Evolutionary conservation across 1,140 invertebrate genomes (phyloP), one percentile per base, ranked within the genome.

Genomic region (Armadillidium nasatum): DNA sequence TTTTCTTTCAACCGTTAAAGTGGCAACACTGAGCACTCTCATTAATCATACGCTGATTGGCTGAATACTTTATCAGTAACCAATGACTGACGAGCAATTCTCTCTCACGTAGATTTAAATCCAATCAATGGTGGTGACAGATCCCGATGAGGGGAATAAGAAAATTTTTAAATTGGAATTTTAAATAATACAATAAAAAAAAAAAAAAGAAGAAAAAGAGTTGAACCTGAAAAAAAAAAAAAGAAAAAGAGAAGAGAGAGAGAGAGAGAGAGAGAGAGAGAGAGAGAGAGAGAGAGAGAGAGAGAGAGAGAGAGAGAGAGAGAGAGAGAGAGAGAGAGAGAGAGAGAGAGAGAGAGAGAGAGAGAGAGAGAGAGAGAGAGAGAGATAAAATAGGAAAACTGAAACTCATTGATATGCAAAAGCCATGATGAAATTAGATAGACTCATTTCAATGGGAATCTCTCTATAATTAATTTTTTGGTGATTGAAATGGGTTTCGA

Each of bases 41-140:
- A 60, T 60, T 60, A 60, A 60, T 60, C 50, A 60, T 60, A 15
- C 50, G 50, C 50, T 60, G 50, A 60, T 60, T 60, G 50, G 50
- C 50, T 60, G 50, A 60, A 60, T 60, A 60, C 19, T 60, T 19
- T 60, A 60, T 60, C 50, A 60, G 50, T 7, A 60, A 60, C 50
- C 50, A 60, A 60, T 60, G 50, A 60, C 50, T 60, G 50, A 60
- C 50, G 50, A 60, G 50, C 50, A 60, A 60, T 60, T 60, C 50
- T 60, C 11, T 60, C 50, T 60, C 50, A 60, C 50, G 50, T 60
- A 60, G 50, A 60, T 60, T 60, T 60, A 60, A 60, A 60, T 60
- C 50, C 50, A 60, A 60, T 60, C 50, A 60, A 60, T 60, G 50
- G 50, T 60, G 50, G 50, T 60, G 50, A 60, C 50, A 60, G 50